A percentile compares a stretch with the other conserved stretches of the same genome.
Conservation (phyloP, 2,888 invertebrate species). For the Phyllotreta striolata region DNA sequence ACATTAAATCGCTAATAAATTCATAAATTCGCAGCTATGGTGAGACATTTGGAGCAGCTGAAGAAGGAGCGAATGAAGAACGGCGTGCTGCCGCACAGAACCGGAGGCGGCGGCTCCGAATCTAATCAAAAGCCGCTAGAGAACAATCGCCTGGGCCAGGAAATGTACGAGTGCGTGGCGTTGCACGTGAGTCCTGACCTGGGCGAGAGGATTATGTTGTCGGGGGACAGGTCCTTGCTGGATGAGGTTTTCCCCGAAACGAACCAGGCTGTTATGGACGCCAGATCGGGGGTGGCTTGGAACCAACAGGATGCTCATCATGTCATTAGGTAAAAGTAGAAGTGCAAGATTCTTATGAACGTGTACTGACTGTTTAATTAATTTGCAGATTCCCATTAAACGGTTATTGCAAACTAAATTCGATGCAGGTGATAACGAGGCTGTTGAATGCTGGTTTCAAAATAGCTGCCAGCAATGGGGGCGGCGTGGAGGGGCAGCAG, state of each 20-base stretch:
- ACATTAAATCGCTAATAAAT: neutral
- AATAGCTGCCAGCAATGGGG: conserved; percentile 84
- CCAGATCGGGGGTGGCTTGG: conserved; percentile 81
- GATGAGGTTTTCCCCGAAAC: conserved; percentile 82
- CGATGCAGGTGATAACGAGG: conserved; percentile 86
- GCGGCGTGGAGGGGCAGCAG: conserved; percentile 88
- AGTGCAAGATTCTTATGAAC: neutral
- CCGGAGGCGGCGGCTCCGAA: conserved; percentile 43
- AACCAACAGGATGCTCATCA: conserved; percentile 80
- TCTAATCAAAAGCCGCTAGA: conserved; percentile 45
- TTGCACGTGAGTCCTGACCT: conserved; percentile 83
- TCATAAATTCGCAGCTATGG: conserved; percentile 68
- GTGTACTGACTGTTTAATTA: conserved; percentile 2
- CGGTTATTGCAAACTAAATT: conserved; percentile 89
- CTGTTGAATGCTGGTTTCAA: conserved; percentile 80
- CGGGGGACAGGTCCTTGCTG: conserved; percentile 78
- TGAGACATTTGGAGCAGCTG: conserved; percentile 75
- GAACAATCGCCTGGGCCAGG: conserved; percentile 51
- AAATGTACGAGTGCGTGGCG: conserved; percentile 79
- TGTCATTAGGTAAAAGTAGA: conserved; percentile 73
- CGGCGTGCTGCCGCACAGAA: conserved; percentile 55
- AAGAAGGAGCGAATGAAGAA: conserved; percentile 74
- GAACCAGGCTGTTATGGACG: conserved; percentile 80
- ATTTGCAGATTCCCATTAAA: conserved; percentile 69
- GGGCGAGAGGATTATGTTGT: conserved; percentile 82